phyloP scores from a whole-genome alignment of 2,888 invertebrate species.

The Acanthopleura granulata region DNA sequence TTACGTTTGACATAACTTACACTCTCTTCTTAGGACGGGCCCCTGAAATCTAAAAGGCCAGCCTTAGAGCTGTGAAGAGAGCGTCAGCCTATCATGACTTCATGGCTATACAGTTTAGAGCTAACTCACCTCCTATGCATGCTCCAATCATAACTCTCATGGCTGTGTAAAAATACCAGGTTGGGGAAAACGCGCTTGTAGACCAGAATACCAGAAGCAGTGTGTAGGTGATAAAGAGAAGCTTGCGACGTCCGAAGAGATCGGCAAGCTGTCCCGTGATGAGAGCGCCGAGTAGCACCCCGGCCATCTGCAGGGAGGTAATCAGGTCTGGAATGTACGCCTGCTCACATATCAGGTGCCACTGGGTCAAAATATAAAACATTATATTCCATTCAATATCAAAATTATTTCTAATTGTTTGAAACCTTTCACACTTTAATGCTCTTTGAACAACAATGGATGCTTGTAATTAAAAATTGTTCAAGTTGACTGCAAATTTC shows the following conservation, averaged over 20 bases:
- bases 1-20: too few species aligned
- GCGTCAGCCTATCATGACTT: too few species aligned
- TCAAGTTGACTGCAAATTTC: too few species aligned
- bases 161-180: slow-evolving; percentile 62
- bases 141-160: slow-evolving; percentile 58
- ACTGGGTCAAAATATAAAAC: slow-evolving; percentile 45
- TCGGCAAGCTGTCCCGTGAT: slow-evolving; percentile 65
- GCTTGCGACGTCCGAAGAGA: slow-evolving; percentile 57
- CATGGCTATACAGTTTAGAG: too few species aligned
- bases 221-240: slow-evolving; percentile 53
- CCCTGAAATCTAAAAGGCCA: too few species aligned
- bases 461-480: too few species aligned
- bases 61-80: too few species aligned
- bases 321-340: slow-evolving; percentile 50
- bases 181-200: slow-evolving; percentile 54
- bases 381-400: not conserved
- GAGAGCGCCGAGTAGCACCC: slow-evolving; percentile 60
- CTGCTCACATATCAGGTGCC: slow-evolving; percentile 57
- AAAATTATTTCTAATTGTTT: too few species aligned
- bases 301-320: slow-evolving; percentile 64
- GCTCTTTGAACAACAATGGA: too few species aligned
- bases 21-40: too few species aligned
- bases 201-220: slow-evolving; percentile 56
- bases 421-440: too few species aligned
- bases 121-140: slow-evolving; percentile 57